A percentile compares a stretch with the other conserved stretches of the same genome.
Conservation (phyloP, 2,113 vertebrate species). For the Chionodraco myersi region DNA sequence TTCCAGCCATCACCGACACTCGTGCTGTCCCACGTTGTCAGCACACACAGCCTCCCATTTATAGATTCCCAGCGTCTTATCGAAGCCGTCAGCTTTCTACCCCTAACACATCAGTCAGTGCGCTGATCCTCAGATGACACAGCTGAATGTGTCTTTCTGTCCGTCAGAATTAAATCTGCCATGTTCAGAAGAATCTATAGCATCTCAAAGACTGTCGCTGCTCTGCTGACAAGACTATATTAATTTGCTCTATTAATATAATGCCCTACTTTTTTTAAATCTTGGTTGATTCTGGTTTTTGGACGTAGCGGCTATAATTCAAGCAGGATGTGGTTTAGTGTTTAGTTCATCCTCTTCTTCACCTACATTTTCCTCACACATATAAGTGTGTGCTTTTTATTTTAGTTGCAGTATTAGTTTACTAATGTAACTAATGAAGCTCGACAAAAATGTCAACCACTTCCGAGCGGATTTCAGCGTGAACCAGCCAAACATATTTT, state of each 20-base stretch:
- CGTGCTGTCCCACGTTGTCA: neutral
- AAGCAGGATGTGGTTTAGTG: too few species aligned
- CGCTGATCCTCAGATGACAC: neutral
- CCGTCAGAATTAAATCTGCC: neutral
- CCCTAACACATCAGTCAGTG: neutral
- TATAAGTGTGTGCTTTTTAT: too few species aligned
- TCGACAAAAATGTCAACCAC: too few species aligned
- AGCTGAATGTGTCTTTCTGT: neutral
- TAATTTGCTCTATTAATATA: neutral
- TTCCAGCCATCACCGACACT: neutral
- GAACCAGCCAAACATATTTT: rapidly evolving
- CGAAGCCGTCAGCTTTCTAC: neutral
- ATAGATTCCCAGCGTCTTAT: neutral
- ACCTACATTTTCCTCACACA: too few species aligned
- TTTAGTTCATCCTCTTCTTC: too few species aligned
- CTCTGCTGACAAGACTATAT: neutral
- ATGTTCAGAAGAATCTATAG: neutral
- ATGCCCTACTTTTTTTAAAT: neutral
- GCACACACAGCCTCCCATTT: constrained; percentile 3
- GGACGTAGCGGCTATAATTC: too few species aligned
- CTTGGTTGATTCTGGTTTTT: neutral
- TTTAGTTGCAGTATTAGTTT: too few species aligned
- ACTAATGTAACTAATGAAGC: too few species aligned
- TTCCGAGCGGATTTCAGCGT: neutral
- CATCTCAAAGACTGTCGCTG: neutral